Percentiles rank a stretch among this genome's conserved stretches.
phyloP scores from a whole-genome alignment of 2,113 vertebrate species.

The Glareola pratincola region DNA sequence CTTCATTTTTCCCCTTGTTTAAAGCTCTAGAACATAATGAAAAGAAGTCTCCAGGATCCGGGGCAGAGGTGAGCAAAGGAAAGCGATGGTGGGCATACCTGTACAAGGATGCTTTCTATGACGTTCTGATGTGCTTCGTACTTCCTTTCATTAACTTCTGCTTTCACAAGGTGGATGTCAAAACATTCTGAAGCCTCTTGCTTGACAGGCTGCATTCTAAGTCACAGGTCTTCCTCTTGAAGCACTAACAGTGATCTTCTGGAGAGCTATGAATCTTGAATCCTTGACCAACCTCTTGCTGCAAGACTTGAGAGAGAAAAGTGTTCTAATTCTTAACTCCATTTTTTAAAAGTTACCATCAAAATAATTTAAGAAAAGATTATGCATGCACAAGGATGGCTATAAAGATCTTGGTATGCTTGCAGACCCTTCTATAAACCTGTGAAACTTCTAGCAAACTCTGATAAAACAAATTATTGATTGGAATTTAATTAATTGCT shows the following conservation, averaged over 20 bases:
- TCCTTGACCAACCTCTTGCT: conserved; percentile 68
- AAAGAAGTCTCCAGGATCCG: neutral
- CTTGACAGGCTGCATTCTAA: conserved; percentile 62
- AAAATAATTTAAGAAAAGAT: neutral
- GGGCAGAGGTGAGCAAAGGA: neutral
- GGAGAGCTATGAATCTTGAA: conserved; percentile 18
- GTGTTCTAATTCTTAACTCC: neutral
- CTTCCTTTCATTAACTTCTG: conserved; percentile 51
- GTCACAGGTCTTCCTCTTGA: conserved; percentile 70
- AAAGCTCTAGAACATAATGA: neutral
- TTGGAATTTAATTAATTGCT: neutral
- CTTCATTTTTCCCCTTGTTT: neutral
- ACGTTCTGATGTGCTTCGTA: conserved; percentile 52
- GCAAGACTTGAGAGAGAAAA: conserved; percentile 48
- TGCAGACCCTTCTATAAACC: neutral
- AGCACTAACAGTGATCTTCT: conserved; percentile 71
- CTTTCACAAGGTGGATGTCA: conserved; percentile 48
- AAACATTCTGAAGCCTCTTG: conserved; percentile 46
- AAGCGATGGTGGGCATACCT: conserved; percentile 13
- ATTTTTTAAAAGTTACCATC: neutral
- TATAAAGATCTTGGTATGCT: neutral
- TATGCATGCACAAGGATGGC: neutral
- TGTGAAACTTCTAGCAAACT: neutral
- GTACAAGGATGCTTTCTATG: conserved; percentile 50
- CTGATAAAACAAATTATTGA: neutral